Base-by-base conservation (phyloP, 2,888 invertebrate genomes). In the Oasisia sp. region DNA sequence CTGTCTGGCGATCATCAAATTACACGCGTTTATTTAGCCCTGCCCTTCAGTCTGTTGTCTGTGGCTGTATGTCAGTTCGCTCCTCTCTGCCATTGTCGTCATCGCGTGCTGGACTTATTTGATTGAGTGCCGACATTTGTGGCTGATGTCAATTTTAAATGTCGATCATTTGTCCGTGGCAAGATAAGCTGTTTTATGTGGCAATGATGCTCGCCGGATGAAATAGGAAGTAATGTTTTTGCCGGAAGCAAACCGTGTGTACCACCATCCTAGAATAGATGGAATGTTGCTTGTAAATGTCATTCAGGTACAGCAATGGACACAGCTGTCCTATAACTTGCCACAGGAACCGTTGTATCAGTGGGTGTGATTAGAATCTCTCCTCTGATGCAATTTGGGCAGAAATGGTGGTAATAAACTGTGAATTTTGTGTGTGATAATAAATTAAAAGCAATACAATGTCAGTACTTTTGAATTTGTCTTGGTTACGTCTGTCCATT, bases 1-100 rank as follows among this genome's bases (percentile, higher is more conserved):
- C n/a, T 74, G 74, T 74, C 74, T 74, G 74, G n/a, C n/a, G 74
- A 74, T 74, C 74, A 74, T 74, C 19, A 74, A 74, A 74, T 74
- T 74, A 74, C 74, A 74, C 74, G 5, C 74, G n/a, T 74, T 74
- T 74, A 74, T 74, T 74, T 74, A 7, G 74, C 74, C 14, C n/a
- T 74, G 74, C 74, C 74, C 19, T 27, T 74, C 74, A 74, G 74
- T 3, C 14, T 27, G 74, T 7, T 9, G 14, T 9, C 9, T 1
- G 9, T 50, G 14, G 9, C 27, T 7, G 2, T 74, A 27, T 27
- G 27, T 19, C 19, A 74, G 74, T 74, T n/a, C 27, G 27, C 27
- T 27, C n/a, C 27, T 19, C 19, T 7, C n/a, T 5, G 14, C n/a
- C n/a, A 74, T 3, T 74, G 74, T 74, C 74, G n/a, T 74, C 74